Evolutionary conservation across 1,140 invertebrate genomes (phyloP).

Genomic region (Hirudo medicinalis): DNA sequence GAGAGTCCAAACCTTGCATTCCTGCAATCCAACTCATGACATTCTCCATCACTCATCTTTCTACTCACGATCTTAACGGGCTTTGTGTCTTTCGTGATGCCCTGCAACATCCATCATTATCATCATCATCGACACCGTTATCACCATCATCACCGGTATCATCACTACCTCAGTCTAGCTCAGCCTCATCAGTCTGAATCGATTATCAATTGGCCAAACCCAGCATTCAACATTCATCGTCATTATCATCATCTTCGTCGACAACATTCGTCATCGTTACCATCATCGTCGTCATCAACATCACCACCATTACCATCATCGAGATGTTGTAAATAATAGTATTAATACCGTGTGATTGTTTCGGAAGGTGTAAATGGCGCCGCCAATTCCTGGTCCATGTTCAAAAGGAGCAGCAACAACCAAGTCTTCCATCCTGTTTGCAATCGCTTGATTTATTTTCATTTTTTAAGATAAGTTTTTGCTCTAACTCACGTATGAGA

Average conservation of each 20-base stretch:
- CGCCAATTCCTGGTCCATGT: conserved; percentile 47
- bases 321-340: background rate
- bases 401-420: conserved; percentile 80
- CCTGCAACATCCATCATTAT: conserved; percentile 22
- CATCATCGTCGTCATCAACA: background rate
- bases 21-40: conserved; percentile 17
- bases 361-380: conserved; percentile 35
- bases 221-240: background rate
- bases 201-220: background rate
- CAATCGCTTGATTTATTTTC: background rate
- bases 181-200: no score
- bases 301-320: background rate
- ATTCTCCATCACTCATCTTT: conserved; percentile 17
- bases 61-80: conserved; percentile 28
- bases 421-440: conserved; percentile 16
- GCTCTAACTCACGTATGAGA: no score
- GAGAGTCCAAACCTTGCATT: conserved; percentile 72
- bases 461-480: no score
- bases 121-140: no score
- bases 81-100: conserved; percentile 29
- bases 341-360: conserved; percentile 23
- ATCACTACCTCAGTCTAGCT: no score
- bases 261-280: background rate
- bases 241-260: background rate
- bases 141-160: no score